phyloP scores from a whole-genome alignment of 1,140 invertebrate genomes.

The Lepidurus packardi region DNA sequence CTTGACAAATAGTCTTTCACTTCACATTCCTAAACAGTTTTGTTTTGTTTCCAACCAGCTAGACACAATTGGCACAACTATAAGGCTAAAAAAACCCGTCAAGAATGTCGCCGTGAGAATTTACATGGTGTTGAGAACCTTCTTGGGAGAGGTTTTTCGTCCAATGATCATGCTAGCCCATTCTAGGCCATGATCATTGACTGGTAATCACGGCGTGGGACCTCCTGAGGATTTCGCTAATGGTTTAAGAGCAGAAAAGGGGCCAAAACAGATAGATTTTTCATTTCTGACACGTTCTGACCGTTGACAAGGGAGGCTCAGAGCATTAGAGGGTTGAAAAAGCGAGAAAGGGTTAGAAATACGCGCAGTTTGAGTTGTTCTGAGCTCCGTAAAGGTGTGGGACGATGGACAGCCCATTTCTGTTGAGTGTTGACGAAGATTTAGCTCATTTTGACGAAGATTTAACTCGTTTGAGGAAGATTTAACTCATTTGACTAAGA shows the following conservation, averaged over 20 bases:
- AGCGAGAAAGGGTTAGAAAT: background rate
- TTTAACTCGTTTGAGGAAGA: background rate
- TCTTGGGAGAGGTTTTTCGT: no score
- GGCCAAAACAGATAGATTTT: slow-evolving; percentile 7
- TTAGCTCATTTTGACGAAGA: no score
- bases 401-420: background rate
- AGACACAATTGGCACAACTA: background rate
- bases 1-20: background rate
- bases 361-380: background rate
- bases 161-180: no score
- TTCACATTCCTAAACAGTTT: background rate
- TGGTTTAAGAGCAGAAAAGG: background rate
- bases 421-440: background rate
- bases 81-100: background rate
- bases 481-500: background rate
- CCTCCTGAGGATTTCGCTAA: slow-evolving; percentile 6
- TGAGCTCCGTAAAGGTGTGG: background rate
- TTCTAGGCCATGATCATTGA: no score
- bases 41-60: background rate
- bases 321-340: background rate
- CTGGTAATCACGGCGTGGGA: background rate
- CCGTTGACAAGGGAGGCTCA: background rate
- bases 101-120: no score
- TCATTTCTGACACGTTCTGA: slow-evolving; percentile 8
- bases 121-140: no score